A percentile compares a stretch with the other conserved stretches of the same genome.
These are phyloP conservation scores for Dexiosoma caninum DNA, from an alignment of 2,888 invertebrate genomes.

Conservation along the genomic window DNA sequence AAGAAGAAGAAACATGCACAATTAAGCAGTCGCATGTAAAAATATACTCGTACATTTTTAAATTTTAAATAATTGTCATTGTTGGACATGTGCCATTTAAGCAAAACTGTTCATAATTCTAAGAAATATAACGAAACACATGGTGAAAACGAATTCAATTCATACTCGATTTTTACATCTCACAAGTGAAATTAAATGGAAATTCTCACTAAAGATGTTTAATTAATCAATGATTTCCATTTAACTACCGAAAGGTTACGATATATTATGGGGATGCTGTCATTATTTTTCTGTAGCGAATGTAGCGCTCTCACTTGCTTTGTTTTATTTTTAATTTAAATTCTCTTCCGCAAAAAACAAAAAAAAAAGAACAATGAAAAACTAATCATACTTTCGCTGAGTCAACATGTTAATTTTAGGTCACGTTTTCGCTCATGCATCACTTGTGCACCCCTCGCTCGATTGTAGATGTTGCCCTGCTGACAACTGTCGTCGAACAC, in stretches of 20 bases:
- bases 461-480: neutral
- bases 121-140: neutral
- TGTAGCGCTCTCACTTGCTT: neutral
- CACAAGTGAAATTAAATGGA: neutral
- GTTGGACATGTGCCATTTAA: constrained; percentile 50
- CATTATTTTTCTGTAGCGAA: neutral
- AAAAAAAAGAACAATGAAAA: neutral
- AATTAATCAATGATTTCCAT: neutral
- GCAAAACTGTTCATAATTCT: neutral
- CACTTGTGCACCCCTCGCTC: neutral
- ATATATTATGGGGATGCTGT: neutral
- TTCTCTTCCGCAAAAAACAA: constrained; percentile 30
- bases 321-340: neutral
- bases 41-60: constrained; percentile 25
- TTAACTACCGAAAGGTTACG: too few species aligned
- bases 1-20: constrained; percentile 15
- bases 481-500: constrained; percentile 34
- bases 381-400: constrained; percentile 22
- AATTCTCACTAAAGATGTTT: neutral
- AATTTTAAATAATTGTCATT: constrained; percentile 27
- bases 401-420: constrained; percentile 36
- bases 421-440: constrained; percentile 59
- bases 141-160: neutral
- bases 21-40: constrained; percentile 25
- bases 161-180: neutral